Evolutionary conservation across 2,888 invertebrate species (phyloP).

Genomic region (Neoaliturus tenellus): DNA sequence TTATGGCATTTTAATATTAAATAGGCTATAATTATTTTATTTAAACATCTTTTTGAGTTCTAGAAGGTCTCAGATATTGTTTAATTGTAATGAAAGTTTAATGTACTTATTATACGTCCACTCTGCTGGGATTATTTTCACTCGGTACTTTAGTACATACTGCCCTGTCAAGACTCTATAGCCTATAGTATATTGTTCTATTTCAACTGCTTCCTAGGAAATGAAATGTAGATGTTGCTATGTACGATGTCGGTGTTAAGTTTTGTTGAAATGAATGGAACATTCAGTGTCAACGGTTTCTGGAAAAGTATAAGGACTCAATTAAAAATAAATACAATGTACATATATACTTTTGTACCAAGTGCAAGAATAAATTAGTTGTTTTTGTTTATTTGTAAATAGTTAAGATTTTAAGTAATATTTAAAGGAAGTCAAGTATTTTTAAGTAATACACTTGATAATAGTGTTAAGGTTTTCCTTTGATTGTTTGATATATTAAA

Average conservation of each 20-base stretch:
- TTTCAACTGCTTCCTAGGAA: neutral
- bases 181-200: neutral
- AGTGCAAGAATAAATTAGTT: neutral
- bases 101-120: too few species aligned
- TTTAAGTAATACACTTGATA: neutral
- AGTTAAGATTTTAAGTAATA: neutral
- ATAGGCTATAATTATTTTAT: too few species aligned
- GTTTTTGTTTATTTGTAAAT: conserved; percentile 8
- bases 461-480: conserved; percentile 5
- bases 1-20: too few species aligned
- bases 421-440: conserved; percentile 6
- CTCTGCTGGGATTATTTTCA: too few species aligned
- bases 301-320: neutral
- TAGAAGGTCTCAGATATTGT: too few species aligned
- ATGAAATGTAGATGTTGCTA: neutral
- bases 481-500: too few species aligned
- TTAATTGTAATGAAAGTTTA: too few species aligned
- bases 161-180: neutral
- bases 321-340: neutral
- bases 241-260: neutral
- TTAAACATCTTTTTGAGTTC: too few species aligned
- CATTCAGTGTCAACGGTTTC: neutral
- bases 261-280: neutral
- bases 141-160: too few species aligned
- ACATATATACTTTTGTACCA: conserved; percentile 15